phyloP scores from a whole-genome alignment of 2,797 vertebrate species.

The Phylloscopus collybita region DNA sequence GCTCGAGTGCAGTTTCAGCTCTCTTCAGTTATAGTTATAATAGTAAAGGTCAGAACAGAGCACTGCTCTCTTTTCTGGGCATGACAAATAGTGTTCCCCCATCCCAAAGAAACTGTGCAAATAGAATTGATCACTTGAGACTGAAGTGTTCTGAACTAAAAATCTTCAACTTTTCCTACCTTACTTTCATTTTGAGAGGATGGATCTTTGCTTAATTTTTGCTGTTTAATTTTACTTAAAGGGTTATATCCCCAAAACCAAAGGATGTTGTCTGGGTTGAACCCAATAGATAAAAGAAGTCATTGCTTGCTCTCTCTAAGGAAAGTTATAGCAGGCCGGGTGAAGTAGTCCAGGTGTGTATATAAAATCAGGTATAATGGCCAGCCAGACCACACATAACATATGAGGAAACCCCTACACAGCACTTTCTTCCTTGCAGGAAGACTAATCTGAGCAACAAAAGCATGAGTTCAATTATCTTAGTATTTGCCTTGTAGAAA shows the following conservation, averaged over 20 bases:
- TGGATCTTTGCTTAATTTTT: fast-evolving
- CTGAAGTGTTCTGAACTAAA: neutral
- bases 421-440: neutral
- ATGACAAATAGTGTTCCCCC: neutral
- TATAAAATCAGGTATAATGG: neutral
- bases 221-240: neutral
- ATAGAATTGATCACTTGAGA: neutral
- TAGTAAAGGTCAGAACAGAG: neutral
- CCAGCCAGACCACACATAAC: neutral
- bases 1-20: neutral
- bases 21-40: neutral
- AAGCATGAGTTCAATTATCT: neutral
- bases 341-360: neutral
- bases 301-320: neutral
- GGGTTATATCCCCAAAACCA: neutral
- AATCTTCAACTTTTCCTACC: neutral
- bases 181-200: neutral
- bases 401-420: neutral
- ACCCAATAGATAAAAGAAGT: neutral
- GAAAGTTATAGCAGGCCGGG: neutral
- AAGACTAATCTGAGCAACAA: neutral
- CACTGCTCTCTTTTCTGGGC: neutral
- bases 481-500: neutral
- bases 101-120: neutral
- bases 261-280: neutral